phyloP scores from a whole-genome alignment of 2,888 invertebrate genomes.

The Diadegma fenestrale region DNA sequence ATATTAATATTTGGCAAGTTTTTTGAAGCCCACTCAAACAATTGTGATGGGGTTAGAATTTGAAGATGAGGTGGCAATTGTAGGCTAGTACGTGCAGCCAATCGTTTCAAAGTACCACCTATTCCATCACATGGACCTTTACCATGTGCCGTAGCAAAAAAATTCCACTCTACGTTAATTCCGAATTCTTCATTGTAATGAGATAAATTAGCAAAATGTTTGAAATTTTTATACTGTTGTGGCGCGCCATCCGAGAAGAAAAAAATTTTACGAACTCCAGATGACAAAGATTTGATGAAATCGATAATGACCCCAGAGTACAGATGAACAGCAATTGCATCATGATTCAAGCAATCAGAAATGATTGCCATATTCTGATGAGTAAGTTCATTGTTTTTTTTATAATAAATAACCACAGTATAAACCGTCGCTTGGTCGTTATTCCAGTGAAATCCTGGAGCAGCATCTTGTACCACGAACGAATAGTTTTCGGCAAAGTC shows the following conservation, averaged over 20 bases:
- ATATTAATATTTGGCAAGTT: background rate
- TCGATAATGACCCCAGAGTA: slow-evolving; percentile 4
- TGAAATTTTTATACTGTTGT: background rate
- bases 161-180: background rate
- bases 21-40: background rate
- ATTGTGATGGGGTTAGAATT: background rate
- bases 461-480: background rate
- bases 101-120: background rate
- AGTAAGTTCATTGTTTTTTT: background rate
- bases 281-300: slow-evolving; percentile 8
- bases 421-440: background rate
- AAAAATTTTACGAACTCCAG: background rate
- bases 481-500: background rate
- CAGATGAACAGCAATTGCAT: slow-evolving; percentile 7
- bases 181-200: slow-evolving; percentile 1
- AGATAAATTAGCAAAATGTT: background rate
- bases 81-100: background rate
- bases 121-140: background rate
- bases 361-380: background rate
- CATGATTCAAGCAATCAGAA: slow-evolving; percentile 14
- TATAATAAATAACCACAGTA: slow-evolving; percentile 1
- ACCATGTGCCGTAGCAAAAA: background rate
- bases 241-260: background rate
- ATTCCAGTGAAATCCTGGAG: background rate
- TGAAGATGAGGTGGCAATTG: background rate